Evolutionary conservation across 2,113 vertebrate genomes (phyloP).

Genomic region (Myanophis thanlyinensis): DNA sequence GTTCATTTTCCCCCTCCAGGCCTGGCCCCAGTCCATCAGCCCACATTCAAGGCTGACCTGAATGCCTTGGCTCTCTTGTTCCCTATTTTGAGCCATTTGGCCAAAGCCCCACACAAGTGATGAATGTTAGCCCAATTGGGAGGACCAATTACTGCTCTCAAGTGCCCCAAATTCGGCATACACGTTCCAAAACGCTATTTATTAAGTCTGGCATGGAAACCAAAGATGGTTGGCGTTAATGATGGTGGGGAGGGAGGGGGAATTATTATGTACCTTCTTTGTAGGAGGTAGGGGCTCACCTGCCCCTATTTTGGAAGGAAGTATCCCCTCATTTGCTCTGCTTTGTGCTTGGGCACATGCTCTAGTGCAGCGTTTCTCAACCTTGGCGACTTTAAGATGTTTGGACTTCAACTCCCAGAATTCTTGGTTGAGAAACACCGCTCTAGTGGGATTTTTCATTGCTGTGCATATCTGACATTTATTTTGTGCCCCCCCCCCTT

Average conservation of each 20-base stretch:
- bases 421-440: too few species aligned
- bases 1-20: neutral
- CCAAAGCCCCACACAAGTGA: neutral
- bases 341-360: neutral
- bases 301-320: neutral
- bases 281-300: neutral
- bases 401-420: too few species aligned
- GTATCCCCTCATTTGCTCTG: neutral
- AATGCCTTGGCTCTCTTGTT: neutral
- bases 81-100: neutral
- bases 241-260: neutral
- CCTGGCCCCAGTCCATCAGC: neutral
- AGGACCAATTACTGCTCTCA: neutral
- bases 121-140: neutral
- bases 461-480: neutral
- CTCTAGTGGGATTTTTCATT: neutral
- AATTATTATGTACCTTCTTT: neutral
- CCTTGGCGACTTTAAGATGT: too few species aligned
- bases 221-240: neutral
- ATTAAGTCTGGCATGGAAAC: neutral
- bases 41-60: neutral
- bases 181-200: neutral
- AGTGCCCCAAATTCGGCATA: neutral
- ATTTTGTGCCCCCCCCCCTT: slow-evolving; percentile 1
- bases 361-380: too few species aligned